Base-by-base conservation (phyloP, 2,888 invertebrate genomes). In the Rhyacophila evoluta region DNA sequence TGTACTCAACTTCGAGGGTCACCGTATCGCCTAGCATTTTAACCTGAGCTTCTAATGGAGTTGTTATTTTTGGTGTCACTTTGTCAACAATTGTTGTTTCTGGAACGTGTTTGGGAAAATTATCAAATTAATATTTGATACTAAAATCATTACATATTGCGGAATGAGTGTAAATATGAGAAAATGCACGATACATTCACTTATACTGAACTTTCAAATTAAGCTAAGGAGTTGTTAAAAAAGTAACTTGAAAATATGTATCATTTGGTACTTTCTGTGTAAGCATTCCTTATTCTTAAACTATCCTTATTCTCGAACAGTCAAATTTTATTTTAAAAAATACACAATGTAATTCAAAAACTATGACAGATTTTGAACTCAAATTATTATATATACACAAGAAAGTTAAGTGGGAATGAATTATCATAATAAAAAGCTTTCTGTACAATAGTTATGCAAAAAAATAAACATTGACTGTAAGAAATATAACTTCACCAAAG, bases 41-140 rank as follows among this genome's bases (percentile, higher is more conserved):
- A 72, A 94, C 91, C 82, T 94, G 88, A 10, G 96, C 95, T 86
- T 93, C 92, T 77, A 97, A 89, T 77, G 97, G 95, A 85, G 94
- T 92, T 72, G 92, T 92, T 84, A 97, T 95, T 84, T 92, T 93
- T 68, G 95, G 95, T 36, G 94, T 93, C n/a, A 19, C 55, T 19
- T 55, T 55, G 10, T 55, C 55, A 55, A 55, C 10, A 19, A 73
- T 73, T 19, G 55, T 55, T 19, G 55, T 25, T 25, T 77, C 79
- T 81, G 79, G 29, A 81, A 81, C 27, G 83, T 91, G 88, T 72
- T 69, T 25, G 55, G 55, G 55, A 55, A 25, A 55, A 55, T 55
- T 55, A 55, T 55, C 55, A 55, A 55, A 92, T 86, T 0, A 91
- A 79, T 81, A 87, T 89, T 83, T 88, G 85, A 72, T 91, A 90